These are phyloP conservation scores for Scomber colias DNA, from an alignment of 2,113 vertebrate species.

Conservation along the genomic window DNA sequence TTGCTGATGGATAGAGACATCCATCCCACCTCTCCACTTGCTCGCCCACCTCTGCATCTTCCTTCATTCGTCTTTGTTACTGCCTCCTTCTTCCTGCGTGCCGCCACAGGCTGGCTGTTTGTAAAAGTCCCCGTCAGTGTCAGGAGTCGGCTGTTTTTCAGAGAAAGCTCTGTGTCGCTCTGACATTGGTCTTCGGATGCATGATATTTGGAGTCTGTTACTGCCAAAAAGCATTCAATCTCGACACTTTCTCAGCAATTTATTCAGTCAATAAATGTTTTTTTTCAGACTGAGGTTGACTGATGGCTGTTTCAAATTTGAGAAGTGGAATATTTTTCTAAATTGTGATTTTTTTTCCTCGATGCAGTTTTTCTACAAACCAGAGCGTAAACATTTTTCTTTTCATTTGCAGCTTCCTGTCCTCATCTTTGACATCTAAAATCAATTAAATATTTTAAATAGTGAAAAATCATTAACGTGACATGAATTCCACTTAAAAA, in stretches of 20 bases:
- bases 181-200: not conserved
- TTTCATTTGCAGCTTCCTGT: too few relatives aligned
- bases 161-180: conserved; percentile 5
- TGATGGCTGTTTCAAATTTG: not conserved
- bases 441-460: too few relatives aligned
- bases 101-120: conserved; percentile 43
- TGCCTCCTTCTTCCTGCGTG: conserved; percentile 16
- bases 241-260: not conserved
- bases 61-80: conserved; percentile 62
- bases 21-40: conserved; percentile 4
- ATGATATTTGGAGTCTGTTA: not conserved
- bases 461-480: too few relatives aligned
- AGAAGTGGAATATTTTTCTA: too few relatives aligned
- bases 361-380: too few relatives aligned
- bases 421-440: too few relatives aligned
- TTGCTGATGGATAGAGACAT: conserved; percentile 71
- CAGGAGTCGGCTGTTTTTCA: conserved; percentile 6
- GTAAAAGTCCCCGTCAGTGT: conserved; percentile 48
- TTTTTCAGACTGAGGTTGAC: not conserved
- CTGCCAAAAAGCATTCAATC: not conserved
- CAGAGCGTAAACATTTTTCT: not conserved
- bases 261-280: not conserved
- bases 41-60: conserved; percentile 42
- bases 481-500: too few relatives aligned
- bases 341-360: not conserved